These are phyloP conservation scores for Drosophila lowei DNA, from an alignment of 1,140 invertebrate genomes.

Conservation along the genomic window DNA sequence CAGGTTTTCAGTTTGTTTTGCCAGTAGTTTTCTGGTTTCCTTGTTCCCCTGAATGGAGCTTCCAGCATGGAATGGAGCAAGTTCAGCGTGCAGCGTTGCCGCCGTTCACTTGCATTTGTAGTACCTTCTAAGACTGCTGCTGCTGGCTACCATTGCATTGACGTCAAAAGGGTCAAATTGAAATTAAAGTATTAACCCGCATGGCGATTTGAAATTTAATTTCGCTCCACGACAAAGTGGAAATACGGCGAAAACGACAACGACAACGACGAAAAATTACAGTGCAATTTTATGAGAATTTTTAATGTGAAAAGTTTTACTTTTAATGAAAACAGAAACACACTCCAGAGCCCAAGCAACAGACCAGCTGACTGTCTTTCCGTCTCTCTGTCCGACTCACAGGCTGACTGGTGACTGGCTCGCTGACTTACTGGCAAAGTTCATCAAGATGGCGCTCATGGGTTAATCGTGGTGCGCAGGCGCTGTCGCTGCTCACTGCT, in stretches of 20 bases:
- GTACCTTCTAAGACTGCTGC: conserved; percentile 39
- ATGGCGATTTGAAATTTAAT: conserved; percentile 75
- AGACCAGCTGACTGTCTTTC: conserved; percentile 26
- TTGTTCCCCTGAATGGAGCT: too few species aligned
- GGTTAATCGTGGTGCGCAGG: conserved; percentile 76
- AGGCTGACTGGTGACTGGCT: conserved; percentile 8
- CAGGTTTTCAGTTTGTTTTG: too few species aligned
- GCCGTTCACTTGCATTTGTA: conserved; percentile 42
- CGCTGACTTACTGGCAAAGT: conserved; percentile 17
- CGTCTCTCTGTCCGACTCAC: conserved; percentile 17
- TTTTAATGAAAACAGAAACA: conserved; percentile 74
- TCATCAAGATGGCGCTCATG: conserved; percentile 53
- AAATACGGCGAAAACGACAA: conserved; percentile 27
- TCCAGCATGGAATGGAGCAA: too few species aligned
- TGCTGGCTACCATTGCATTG: neutral
- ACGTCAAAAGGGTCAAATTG: conserved; percentile 68
- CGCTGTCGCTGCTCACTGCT: conserved; percentile 27
- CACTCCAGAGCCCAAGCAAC: neutral
- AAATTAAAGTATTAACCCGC: conserved; percentile 69
- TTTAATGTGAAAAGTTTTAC: conserved; percentile 77
- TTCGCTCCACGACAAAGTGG: conserved; percentile 35
- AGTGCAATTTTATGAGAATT: conserved; percentile 78
- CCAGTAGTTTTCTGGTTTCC: too few species aligned
- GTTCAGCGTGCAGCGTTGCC: conserved; percentile 16
- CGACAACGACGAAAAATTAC: conserved; percentile 61